These are phyloP conservation scores for Clavelina lepadiformis DNA, from an alignment of 23 tunicate genomes.

Conservation along the genomic window DNA sequence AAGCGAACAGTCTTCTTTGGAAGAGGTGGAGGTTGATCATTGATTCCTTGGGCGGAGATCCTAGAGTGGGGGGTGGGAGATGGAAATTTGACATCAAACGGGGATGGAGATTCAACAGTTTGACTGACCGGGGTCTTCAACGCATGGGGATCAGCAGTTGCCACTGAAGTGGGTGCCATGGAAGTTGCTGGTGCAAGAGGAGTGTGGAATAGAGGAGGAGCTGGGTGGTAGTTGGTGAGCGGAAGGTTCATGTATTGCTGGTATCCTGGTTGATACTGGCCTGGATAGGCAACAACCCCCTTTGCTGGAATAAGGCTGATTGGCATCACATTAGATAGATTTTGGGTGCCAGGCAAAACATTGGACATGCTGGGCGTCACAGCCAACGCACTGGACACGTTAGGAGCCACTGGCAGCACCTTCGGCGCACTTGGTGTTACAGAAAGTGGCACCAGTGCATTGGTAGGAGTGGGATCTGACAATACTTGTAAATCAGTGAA, in stretches of 20 bases:
- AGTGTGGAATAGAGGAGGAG: no score
- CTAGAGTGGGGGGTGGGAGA: slow-evolving; percentile 4
- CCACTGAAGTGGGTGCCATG: slow-evolving; percentile 2
- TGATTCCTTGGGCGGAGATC: background rate
- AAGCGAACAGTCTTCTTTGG: slow-evolving; percentile 35
- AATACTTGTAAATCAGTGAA: slow-evolving; percentile 23
- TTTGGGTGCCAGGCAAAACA: background rate
- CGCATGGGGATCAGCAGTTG: slow-evolving; percentile 7
- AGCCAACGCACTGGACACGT: background rate
- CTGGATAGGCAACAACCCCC: background rate
- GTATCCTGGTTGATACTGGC: background rate
- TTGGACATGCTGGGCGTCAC: background rate
- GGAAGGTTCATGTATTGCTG: background rate
- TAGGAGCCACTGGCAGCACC: no score
- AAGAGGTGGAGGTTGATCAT: slow-evolving; percentile 15
- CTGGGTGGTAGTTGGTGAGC: background rate
- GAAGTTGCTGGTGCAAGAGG: slow-evolving; percentile 1
- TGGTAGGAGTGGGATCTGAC: slow-evolving; percentile 22
- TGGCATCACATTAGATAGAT: background rate
- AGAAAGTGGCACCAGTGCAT: background rate
- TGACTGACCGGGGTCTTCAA: no score
- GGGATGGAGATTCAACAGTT: slow-evolving; percentile 12
- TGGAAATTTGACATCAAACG: slow-evolving; percentile 32
- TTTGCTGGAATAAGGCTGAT: background rate
- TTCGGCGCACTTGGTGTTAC: background rate